These are phyloP conservation scores for Apogon talboti DNA, from an alignment of 2,797 vertebrate genomes.

Conservation along the genomic window DNA sequence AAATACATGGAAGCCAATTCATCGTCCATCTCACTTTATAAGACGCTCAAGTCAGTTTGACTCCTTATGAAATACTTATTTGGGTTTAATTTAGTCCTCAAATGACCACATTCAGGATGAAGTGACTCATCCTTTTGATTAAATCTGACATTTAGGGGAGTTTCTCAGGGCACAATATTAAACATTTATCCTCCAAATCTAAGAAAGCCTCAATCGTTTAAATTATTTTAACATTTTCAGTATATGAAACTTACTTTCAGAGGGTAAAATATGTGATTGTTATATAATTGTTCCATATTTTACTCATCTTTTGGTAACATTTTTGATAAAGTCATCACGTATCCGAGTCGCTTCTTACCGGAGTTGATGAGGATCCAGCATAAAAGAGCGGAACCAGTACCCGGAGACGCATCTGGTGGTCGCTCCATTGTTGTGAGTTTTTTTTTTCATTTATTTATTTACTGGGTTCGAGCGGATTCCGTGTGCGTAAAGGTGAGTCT, in stretches of 20 bases:
- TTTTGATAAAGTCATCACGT: too few species aligned
- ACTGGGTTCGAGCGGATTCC: not conserved
- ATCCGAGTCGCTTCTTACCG: slow-evolving; percentile 21
- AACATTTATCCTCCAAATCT: too few species aligned
- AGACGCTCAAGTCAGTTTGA: too few species aligned
- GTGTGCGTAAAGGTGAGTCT: not conserved
- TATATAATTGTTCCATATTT: not conserved
- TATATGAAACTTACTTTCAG: not conserved
- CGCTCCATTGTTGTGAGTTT: slow-evolving; percentile 24
- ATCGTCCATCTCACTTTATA: too few species aligned
- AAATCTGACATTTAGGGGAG: not conserved
- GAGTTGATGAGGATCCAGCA: slow-evolving; percentile 55
- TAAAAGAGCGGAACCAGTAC: slow-evolving; percentile 9
- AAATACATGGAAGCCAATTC: too few species aligned
- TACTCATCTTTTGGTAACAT: too few species aligned
- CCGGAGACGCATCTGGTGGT: not conserved
- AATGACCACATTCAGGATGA: too few species aligned
- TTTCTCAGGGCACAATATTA: too few species aligned
- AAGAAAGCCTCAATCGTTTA: not conserved
- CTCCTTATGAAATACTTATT: too few species aligned
- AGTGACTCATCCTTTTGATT: not conserved
- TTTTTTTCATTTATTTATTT: too few species aligned
- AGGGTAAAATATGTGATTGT: not conserved
- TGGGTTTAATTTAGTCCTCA: too few species aligned
- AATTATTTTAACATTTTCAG: not conserved